These are phyloP conservation scores for Lepidochrysops patricia DNA, from an alignment of 2,888 invertebrate species.

Conservation along the genomic window DNA sequence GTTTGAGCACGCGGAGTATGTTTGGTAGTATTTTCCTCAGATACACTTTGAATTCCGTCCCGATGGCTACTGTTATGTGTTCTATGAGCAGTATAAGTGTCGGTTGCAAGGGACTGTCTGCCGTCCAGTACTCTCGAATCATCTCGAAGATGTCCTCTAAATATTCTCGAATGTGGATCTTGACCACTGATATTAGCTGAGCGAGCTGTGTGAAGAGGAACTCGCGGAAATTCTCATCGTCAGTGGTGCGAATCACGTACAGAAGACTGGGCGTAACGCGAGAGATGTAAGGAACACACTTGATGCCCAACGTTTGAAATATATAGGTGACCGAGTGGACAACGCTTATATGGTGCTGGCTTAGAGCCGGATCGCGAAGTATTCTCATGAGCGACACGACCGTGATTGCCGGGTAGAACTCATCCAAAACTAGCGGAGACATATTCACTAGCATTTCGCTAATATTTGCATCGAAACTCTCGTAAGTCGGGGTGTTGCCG, in stretches of 20 bases:
- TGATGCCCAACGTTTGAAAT: slow-evolving; percentile 95
- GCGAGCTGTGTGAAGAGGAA: slow-evolving; percentile 96
- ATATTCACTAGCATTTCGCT: slow-evolving; percentile 96
- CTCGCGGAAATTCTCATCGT: slow-evolving; percentile 85
- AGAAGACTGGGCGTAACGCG: slow-evolving; percentile 92
- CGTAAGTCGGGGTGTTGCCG: slow-evolving; percentile 78
- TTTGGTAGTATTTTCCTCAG: slow-evolving; percentile 94
- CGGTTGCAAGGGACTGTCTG: slow-evolving; percentile 86
- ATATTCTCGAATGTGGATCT: slow-evolving; percentile 96
- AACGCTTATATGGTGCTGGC: slow-evolving; percentile 94
- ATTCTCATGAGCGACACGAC: slow-evolving; percentile 96
- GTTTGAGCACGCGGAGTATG: slow-evolving; percentile 91
- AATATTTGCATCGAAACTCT: slow-evolving; percentile 76
- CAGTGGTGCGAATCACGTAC: slow-evolving; percentile 91
- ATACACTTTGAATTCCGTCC: slow-evolving; percentile 96
- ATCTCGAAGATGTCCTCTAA: slow-evolving; percentile 95
- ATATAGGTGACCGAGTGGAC: slow-evolving; percentile 97
- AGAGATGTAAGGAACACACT: slow-evolving; percentile 93
- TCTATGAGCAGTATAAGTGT: slow-evolving; percentile 93
- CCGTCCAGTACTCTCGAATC: slow-evolving; percentile 95
- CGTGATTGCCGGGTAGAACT: slow-evolving; percentile 98
- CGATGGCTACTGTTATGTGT: slow-evolving; percentile 93
- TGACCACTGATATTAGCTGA: slow-evolving; percentile 93
- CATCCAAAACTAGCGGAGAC: slow-evolving; percentile 90
- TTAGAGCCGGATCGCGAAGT: slow-evolving; percentile 90